These are phyloP conservation scores for Saccopteryx leptura DNA, from an alignment of 2,113 vertebrate species.

Conservation along the genomic window DNA sequence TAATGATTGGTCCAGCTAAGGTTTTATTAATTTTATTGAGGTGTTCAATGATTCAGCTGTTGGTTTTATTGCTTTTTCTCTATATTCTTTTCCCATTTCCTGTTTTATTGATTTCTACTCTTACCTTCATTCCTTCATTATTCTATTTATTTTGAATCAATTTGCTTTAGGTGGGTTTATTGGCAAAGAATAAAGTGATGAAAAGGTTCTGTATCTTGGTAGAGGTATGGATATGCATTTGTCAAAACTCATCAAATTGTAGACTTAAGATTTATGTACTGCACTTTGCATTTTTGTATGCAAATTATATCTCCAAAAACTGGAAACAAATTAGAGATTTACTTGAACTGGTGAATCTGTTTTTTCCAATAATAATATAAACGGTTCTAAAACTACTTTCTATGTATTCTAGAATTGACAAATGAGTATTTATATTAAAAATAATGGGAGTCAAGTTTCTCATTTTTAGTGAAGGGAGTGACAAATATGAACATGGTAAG, in stretches of 20 bases:
- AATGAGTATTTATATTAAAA: background rate
- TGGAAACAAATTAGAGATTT: background rate
- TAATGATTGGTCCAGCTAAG: background rate
- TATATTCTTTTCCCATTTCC: background rate
- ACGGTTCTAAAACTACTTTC: background rate
- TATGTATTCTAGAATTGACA: background rate
- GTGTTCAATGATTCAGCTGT: background rate
- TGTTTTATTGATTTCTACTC: background rate
- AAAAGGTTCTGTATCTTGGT: background rate
- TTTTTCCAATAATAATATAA: background rate
- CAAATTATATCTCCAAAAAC: background rate
- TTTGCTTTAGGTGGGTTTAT: background rate
- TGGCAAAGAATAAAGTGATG: background rate
- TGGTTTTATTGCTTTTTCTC: background rate
- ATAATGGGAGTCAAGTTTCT: background rate
- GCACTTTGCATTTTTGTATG: background rate
- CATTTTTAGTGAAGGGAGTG: background rate
- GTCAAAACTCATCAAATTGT: constrained; percentile 17
- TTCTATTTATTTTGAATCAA: constrained; percentile 27
- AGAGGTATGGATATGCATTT: background rate
- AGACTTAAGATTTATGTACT: background rate
- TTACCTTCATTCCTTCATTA: background rate
- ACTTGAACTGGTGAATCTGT: background rate
- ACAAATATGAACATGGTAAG: background rate
- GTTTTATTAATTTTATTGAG: background rate